Base-by-base conservation (phyloP, 2,797 vertebrate genomes). In the Botia almorhae region DNA sequence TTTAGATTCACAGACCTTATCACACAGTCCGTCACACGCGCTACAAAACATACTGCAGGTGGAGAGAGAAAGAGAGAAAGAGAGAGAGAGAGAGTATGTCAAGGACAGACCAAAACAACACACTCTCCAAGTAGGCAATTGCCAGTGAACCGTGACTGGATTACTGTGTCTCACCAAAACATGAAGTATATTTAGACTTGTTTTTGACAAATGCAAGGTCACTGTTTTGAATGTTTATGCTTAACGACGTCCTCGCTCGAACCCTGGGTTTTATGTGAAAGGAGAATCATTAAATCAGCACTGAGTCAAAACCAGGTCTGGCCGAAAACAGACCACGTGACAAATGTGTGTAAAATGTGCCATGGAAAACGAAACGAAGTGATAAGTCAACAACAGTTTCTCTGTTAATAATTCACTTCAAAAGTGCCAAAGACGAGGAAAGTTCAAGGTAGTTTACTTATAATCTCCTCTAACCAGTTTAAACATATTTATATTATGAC, bases 11-110 rank as follows among this genome's bases (percentile, higher is more conserved):
- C 98, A 99, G 69, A 95, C 89, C 88, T 98, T 98, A 89, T 98
- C 97, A 73, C 98, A 99, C 29, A 93, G 95, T 14, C 98, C 98
- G 60, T 98, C 96, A 50, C 98, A 99, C 16, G 96, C 96, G 7
- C 91, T 96, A 91, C 98, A 99, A 85, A 95, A 94, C 96, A 98
- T 97, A 80, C 98, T 99, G 94, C 77, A 63, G 2, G 75, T 14
- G 69, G 33, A 29, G 21, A 74, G 17, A 63, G 69, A 46, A 8
- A 46, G 8, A 33, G 26, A 16, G 17, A 78, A 0, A 81, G 56
- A 68, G 69, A 70, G 23, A n/a, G 55, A 17, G 70, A 71, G 23
- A 14, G 63, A 19, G 63, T 58, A 48, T 51, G 75, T 81, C 72
- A 87, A 82, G 78, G 68, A 51, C 43, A 70, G 21, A 14, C 33